phyloP scores from a whole-genome alignment of 1,140 invertebrate species.

The Drosophila sproati region DNA sequence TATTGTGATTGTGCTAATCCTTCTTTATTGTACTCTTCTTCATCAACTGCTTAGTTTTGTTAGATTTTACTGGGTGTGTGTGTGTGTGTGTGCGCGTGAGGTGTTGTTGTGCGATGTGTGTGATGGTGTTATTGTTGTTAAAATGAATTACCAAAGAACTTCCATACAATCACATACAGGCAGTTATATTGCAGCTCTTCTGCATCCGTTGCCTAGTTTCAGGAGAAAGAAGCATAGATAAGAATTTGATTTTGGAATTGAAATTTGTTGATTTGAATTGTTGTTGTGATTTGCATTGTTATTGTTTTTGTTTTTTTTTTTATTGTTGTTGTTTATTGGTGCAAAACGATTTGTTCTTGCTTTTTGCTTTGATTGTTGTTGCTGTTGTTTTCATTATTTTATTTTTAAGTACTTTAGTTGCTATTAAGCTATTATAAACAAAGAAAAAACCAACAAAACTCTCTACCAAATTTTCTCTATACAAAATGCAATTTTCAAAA shows the following conservation, averaged over 20 bases:
- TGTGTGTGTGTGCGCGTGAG: constrained; percentile 26
- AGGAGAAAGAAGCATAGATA: constrained; percentile 78
- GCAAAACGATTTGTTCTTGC: constrained; percentile 27
- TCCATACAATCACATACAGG: constrained; percentile 84
- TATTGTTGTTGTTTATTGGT: constrained; percentile 40
- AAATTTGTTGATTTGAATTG: constrained; percentile 46
- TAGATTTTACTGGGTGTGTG: constrained; percentile 6
- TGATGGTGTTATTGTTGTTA: constrained; percentile 51
- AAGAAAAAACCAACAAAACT: constrained; percentile 1
- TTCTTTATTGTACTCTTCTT: constrained; percentile 6
- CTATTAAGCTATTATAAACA: constrained; percentile 47
- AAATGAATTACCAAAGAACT: constrained; percentile 84
- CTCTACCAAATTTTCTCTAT: constrained; percentile 62
- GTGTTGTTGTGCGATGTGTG: not conserved
- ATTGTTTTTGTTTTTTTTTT: constrained; percentile 30
- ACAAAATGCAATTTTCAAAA: constrained; percentile 78
- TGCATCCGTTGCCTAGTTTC: constrained; percentile 79
- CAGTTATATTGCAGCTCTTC: constrained; percentile 83
- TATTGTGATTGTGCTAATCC: constrained; percentile 23
- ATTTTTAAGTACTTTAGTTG: constrained; percentile 37
- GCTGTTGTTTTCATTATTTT: constrained; percentile 21
- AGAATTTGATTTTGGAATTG: constrained; percentile 45
- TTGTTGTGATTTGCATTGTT: constrained; percentile 15
- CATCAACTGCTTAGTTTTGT: constrained; percentile 15
- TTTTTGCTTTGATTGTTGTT: constrained; percentile 34